Conservation (phyloP, 2,797 vertebrate genomes). For the Dendrocincla tyrannina region DNA sequence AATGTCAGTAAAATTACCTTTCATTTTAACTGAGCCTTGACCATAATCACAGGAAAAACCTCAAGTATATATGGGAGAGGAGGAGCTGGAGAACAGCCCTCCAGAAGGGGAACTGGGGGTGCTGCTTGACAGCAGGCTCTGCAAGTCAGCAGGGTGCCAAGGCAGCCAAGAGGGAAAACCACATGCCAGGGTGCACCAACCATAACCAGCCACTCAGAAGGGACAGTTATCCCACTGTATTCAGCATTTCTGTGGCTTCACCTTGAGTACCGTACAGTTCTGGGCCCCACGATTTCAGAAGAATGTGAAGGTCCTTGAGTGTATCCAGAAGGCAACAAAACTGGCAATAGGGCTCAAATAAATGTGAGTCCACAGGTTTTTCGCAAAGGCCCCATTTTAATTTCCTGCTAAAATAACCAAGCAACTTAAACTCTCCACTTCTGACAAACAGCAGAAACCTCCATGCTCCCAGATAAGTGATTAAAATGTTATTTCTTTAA, state of each 20-base stretch:
- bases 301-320: background rate
- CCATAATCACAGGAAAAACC: background rate
- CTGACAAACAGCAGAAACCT: background rate
- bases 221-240: no score
- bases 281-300: background rate
- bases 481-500: background rate
- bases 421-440: background rate
- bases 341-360: background rate
- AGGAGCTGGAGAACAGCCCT: background rate
- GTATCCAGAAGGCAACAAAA: background rate
- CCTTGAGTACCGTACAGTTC: background rate
- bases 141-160: fast-evolving
- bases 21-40: background rate
- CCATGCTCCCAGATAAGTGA: background rate
- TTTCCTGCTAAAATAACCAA: background rate
- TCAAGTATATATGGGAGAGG: background rate
- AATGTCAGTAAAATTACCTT: background rate
- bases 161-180: background rate
- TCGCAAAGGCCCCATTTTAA: background rate
- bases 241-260: background rate
- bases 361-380: background rate
- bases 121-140: background rate
- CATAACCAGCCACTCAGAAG: background rate
- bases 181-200: background rate
- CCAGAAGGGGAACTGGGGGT: background rate